Percentiles rank a stretch among this genome's conserved stretches.
Conservation (phyloP, 2,797 vertebrate species). For the Manis pentadactyla region DNA sequence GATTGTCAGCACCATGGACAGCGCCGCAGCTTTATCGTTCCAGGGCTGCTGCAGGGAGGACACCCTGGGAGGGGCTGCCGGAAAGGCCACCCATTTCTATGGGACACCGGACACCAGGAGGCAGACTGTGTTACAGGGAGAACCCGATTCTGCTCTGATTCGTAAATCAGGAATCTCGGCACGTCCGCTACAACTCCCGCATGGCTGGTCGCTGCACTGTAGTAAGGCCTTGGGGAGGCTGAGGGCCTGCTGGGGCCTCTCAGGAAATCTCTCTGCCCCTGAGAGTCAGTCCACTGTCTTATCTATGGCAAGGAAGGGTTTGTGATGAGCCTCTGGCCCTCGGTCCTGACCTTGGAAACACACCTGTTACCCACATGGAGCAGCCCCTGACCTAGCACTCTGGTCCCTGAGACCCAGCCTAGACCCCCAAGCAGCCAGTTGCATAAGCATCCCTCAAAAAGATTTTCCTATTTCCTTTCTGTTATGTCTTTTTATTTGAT, state of each 20-base stretch:
- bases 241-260: background rate
- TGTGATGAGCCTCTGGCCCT: background rate
- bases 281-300: background rate
- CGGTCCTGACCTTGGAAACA: background rate
- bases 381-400: no score
- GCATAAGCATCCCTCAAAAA: no score
- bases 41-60: background rate
- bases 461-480: no score
- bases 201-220: background rate
- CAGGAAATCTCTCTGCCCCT: background rate
- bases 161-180: accelerated
- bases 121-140: background rate
- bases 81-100: background rate
- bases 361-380: background rate
- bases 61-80: accelerated
- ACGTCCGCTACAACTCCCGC: background rate
- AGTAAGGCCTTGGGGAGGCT: background rate
- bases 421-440: no score
- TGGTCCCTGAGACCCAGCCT: no score
- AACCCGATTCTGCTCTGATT: background rate
- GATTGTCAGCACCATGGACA: background rate
- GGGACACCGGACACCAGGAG: background rate
- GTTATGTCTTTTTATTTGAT: no score
- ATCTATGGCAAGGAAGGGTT: background rate
- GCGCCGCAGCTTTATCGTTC: accelerated